A percentile compares a stretch with the other conserved stretches of the same genome.
Evolutionary conservation across 2,888 invertebrate genomes (phyloP).

Genomic region (Synanthedon andrenaeformis): DNA sequence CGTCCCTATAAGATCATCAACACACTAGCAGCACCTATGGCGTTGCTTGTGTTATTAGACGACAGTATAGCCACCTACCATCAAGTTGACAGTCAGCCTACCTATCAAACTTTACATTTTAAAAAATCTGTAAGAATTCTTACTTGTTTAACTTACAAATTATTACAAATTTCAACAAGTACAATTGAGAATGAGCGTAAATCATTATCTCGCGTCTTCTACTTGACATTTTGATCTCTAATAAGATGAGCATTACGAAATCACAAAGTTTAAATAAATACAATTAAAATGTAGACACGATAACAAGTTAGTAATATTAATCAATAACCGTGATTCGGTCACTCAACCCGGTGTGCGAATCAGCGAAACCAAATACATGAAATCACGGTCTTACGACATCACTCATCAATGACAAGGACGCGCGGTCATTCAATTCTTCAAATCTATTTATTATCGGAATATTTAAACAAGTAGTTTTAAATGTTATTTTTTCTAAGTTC

Average conservation of each 20-base stretch:
- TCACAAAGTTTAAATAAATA: background rate
- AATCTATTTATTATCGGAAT: constrained; percentile 6
- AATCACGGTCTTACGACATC: background rate
- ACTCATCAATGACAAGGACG: constrained; percentile 11
- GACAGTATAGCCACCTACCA: no score
- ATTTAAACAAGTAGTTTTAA: constrained; percentile 4
- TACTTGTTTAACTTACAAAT: no score
- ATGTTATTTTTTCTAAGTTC: no score
- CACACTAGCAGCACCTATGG: no score
- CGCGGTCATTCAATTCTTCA: constrained; percentile 12
- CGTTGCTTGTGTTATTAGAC: no score
- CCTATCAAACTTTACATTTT: no score
- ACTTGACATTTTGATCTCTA: background rate
- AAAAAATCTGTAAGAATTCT: no score
- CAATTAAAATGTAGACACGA: background rate
- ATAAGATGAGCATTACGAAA: background rate
- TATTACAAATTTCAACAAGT: no score
- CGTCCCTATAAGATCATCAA: no score
- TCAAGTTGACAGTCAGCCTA: no score
- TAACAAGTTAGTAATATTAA: background rate
- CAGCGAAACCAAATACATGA: background rate
- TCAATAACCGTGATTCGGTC: background rate
- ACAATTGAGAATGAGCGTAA: no score
- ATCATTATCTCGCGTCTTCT: background rate
- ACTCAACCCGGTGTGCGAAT: background rate